phyloP scores from a whole-genome alignment of 2,797 vertebrate species.

The Tragelaphus oryx region DNA sequence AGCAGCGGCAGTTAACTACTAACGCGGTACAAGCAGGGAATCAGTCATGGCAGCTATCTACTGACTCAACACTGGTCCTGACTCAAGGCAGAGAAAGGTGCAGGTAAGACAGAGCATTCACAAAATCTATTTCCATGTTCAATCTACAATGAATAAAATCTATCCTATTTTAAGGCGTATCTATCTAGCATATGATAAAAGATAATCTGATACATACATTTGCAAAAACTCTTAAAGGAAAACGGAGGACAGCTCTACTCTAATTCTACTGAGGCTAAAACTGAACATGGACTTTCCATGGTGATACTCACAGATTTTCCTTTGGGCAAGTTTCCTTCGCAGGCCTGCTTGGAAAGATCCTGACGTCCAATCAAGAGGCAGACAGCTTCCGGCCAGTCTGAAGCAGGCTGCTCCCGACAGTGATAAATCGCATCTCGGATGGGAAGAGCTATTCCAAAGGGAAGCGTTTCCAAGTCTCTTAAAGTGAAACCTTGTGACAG shows the following conservation, averaged over 20 bases:
- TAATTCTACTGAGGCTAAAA: background rate
- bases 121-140: background rate
- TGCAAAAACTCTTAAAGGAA: background rate
- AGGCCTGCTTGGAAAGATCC: slow-evolving; percentile 95
- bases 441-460: slow-evolving; percentile 95
- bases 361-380: slow-evolving; percentile 95
- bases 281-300: background rate
- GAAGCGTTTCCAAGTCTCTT: slow-evolving; percentile 95
- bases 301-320: slow-evolving; percentile 90
- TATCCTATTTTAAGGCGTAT: background rate
- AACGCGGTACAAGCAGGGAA: background rate
- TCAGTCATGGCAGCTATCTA: background rate
- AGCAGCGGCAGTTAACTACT: background rate
- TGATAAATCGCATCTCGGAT: slow-evolving; percentile 95
- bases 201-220: background rate
- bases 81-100: background rate
- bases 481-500: slow-evolving; percentile 90
- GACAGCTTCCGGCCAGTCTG: slow-evolving; percentile 95
- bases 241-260: background rate
- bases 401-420: slow-evolving; percentile 94
- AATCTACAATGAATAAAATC: background rate
- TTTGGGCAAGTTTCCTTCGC: slow-evolving; percentile 91
- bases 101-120: background rate
- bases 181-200: background rate
- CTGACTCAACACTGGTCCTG: background rate